Evolutionary conservation across 1,140 invertebrate species (phyloP).

Genomic region (Condylostylus longicornis): DNA sequence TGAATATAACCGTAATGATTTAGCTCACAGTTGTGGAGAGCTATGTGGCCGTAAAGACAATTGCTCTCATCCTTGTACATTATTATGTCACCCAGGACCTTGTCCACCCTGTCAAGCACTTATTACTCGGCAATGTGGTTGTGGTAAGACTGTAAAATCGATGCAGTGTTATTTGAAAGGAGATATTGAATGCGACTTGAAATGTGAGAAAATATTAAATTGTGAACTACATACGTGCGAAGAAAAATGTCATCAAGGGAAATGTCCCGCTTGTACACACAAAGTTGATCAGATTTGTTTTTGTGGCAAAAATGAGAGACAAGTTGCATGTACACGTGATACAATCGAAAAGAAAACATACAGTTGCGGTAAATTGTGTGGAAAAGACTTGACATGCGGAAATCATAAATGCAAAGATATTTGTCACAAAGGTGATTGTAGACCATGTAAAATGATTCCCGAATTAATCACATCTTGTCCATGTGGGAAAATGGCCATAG

Average conservation of each 20-base stretch:
- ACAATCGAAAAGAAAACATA: slow-evolving; percentile 32
- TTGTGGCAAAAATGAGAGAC: slow-evolving; percentile 33
- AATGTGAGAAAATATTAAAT: slow-evolving; percentile 53
- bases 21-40: slow-evolving; percentile 81
- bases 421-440: slow-evolving; percentile 57
- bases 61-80: slow-evolving; percentile 70
- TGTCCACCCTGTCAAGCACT: slow-evolving; percentile 64
- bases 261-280: slow-evolving; percentile 52
- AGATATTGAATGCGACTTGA: slow-evolving; percentile 52
- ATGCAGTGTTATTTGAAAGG: slow-evolving; percentile 54
- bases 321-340: slow-evolving; percentile 37
- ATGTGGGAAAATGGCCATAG: slow-evolving; percentile 56
- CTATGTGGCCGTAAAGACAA: slow-evolving; percentile 52
- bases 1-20: slow-evolving; percentile 52
- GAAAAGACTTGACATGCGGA: slow-evolving; percentile 51
- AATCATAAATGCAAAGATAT: slow-evolving; percentile 56
- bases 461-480: slow-evolving; percentile 58
- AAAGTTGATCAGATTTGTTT: slow-evolving; percentile 39
- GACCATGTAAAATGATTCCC: slow-evolving; percentile 45
- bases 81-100: slow-evolving; percentile 82
- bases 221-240: slow-evolving; percentile 62
- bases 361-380: slow-evolving; percentile 54
- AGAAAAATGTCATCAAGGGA: slow-evolving; percentile 58
- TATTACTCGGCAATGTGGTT: slow-evolving; percentile 51
- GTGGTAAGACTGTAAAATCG: slow-evolving; percentile 48